Evolutionary conservation across 2,888 invertebrate species (phyloP), one percentile per base, ranked within the genome.

Genomic region (Parasteatoda lunata): DNA sequence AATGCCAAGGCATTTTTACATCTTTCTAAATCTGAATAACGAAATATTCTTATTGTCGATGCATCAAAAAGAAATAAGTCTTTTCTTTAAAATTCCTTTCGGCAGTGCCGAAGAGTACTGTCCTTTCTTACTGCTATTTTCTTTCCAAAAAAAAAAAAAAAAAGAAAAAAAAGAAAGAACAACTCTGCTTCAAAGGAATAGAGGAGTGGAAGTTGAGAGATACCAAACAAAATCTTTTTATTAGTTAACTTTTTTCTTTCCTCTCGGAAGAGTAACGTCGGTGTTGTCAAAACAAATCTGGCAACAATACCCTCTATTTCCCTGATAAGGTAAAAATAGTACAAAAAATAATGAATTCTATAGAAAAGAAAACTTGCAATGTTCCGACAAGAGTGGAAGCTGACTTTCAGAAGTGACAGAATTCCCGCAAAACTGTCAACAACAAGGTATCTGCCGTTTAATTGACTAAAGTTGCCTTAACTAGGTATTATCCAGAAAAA

Each of bases 221-320:
- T 59, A 4, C 59, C 4, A n/a, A 59, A n/a, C 59, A 59, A 59
- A 78, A 69, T 78, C 69, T 64, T 78, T 78, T 78, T 69, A 78
- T 78, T 78, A 70, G 51, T 47, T 30, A 30, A 7, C 59, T 5
- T 59, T n/a, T 59, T 59, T 59, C 59, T 13, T 59, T 59, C 9
- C 59, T 45, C 11, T 15, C 52, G 11, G 48, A 15, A 52, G 48
- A 15, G 64, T 65, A 70, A 54, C 70, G 78, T 78, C 78, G 48
- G 52, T 59, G 70, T 59, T 49, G 70, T 70, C 78, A 78, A 54
- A 78, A 59, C 78, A 78, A 70, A 78, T 59, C 78, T 69, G 69
- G 78, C 54, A 48, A 69, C 15, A 30, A n/a, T 78, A 54, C 48
- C 70, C 48, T 52, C 47, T 71, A 59, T 59, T 59, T 59, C 59